These are phyloP conservation scores for Parnassius apollo DNA, from an alignment of 2,888 invertebrate species.

Conservation along the genomic window DNA sequence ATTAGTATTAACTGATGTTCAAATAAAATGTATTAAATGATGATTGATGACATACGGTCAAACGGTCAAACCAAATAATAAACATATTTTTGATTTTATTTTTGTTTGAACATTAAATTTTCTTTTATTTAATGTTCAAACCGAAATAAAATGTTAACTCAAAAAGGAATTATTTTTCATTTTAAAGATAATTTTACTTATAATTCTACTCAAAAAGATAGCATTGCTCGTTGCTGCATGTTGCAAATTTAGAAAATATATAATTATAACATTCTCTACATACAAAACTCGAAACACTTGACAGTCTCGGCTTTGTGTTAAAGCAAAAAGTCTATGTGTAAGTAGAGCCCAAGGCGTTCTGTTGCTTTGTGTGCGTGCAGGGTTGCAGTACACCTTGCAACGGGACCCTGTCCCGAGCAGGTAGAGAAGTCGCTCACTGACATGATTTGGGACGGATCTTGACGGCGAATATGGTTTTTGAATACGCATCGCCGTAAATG, in stretches of 20 bases:
- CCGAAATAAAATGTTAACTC: too few species aligned
- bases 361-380: slow-evolving; percentile 35
- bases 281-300: not conserved
- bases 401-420: slow-evolving; percentile 71
- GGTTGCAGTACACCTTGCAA: slow-evolving; percentile 73
- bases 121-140: too few species aligned
- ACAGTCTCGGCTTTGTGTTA: slow-evolving; percentile 4
- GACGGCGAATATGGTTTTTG: slow-evolving; percentile 61
- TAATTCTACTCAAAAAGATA: too few species aligned
- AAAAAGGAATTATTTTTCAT: not conserved
- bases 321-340: slow-evolving; percentile 35
- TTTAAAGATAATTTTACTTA: too few species aligned
- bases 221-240: too few species aligned
- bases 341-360: slow-evolving; percentile 38
- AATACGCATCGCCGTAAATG: slow-evolving; percentile 29
- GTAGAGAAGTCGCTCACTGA: slow-evolving; percentile 66
- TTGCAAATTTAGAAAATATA: not conserved
- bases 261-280: not conserved
- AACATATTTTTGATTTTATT: too few species aligned
- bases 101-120: too few species aligned
- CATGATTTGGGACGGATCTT: slow-evolving; percentile 67
- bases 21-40: too few species aligned
- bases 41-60: too few species aligned
- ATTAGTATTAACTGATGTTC: too few species aligned
- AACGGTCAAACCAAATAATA: too few species aligned